These are phyloP conservation scores for Lathamus discolor DNA, from an alignment of 2,113 vertebrate genomes.

Conservation along the genomic window DNA sequence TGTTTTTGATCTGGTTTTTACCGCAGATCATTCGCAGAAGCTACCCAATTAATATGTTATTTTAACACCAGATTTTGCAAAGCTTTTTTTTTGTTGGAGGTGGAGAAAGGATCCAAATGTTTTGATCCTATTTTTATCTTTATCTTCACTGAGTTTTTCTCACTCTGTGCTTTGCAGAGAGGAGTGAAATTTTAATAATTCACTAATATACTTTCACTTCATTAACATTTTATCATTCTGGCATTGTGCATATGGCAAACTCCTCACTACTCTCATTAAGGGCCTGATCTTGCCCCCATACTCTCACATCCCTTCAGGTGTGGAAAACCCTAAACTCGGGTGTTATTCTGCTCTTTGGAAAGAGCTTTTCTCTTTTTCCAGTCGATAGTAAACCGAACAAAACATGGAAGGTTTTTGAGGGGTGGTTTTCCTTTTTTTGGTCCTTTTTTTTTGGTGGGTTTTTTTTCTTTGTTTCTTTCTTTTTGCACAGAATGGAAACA, in stretches of 20 bases:
- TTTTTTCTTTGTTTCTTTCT: no score
- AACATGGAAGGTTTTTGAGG: not conserved
- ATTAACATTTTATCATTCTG: slow-evolving; percentile 62
- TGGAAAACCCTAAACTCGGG: not conserved
- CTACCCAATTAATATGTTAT: slow-evolving; percentile 50
- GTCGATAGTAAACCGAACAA: not conserved
- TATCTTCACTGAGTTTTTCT: slow-evolving; percentile 44
- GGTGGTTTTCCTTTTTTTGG: not conserved
- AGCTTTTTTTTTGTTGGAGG: slow-evolving; percentile 45
- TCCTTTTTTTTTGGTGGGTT: not conserved
- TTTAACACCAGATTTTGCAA: slow-evolving; percentile 46
- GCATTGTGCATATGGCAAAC: slow-evolving; percentile 50
- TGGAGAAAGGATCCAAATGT: slow-evolving; percentile 43
- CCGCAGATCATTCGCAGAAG: slow-evolving; percentile 27
- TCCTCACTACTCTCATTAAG: slow-evolving; percentile 41
- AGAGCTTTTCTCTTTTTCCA: slow-evolving; percentile 16
- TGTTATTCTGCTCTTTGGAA: not conserved
- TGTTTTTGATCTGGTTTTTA: slow-evolving; percentile 33
- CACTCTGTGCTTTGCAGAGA: slow-evolving; percentile 37
- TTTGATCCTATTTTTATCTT: slow-evolving; percentile 60
- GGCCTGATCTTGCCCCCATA: not conserved
- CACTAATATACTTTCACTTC: slow-evolving; percentile 69
- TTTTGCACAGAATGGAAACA: not conserved
- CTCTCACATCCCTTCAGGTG: slow-evolving; percentile 1
- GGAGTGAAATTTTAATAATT: slow-evolving; percentile 60